These are phyloP conservation scores for Rhinatrema bivittatum DNA, from an alignment of 2,797 vertebrate species.

Conservation along the genomic window DNA sequence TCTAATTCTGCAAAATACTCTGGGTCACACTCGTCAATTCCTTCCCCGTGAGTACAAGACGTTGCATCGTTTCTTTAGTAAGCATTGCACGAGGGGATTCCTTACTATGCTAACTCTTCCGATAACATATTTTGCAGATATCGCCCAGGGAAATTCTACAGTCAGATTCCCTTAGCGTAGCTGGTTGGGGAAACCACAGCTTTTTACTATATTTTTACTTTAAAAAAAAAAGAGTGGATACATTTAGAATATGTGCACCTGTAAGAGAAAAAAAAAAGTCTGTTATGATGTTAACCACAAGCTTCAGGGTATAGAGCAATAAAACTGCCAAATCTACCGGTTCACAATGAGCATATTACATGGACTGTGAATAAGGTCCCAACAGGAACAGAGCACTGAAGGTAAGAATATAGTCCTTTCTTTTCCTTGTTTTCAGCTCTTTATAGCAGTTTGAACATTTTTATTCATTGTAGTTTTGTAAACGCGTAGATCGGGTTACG, in stretches of 20 bases:
- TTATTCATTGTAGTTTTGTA: slow-evolving; percentile 65
- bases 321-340: slow-evolving; percentile 51
- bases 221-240: slow-evolving; percentile 1
- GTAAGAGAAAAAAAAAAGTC: slow-evolving; percentile 12
- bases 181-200: too few relatives aligned
- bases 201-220: slow-evolving; percentile 5
- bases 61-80: too few relatives aligned
- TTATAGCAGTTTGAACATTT: slow-evolving; percentile 29
- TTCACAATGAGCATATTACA: slow-evolving; percentile 18
- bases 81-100: too few relatives aligned
- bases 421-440: slow-evolving; percentile 34
- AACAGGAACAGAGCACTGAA: slow-evolving; percentile 5
- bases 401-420: neutral
- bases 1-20: too few relatives aligned
- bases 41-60: too few relatives aligned
- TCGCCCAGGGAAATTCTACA: too few relatives aligned
- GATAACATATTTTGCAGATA: too few relatives aligned
- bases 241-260: slow-evolving; percentile 29
- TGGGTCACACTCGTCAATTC: too few relatives aligned
- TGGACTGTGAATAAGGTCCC: slow-evolving; percentile 27
- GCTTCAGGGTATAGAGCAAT: slow-evolving; percentile 49
- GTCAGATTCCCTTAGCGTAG: too few relatives aligned
- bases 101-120: too few relatives aligned
- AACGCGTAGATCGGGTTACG: slow-evolving; percentile 75
- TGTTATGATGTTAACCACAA: slow-evolving; percentile 38